Evolutionary conservation across 2,888 invertebrate genomes (phyloP), one percentile per base, ranked within the genome.

Genomic region (Morpho helenor): DNA sequence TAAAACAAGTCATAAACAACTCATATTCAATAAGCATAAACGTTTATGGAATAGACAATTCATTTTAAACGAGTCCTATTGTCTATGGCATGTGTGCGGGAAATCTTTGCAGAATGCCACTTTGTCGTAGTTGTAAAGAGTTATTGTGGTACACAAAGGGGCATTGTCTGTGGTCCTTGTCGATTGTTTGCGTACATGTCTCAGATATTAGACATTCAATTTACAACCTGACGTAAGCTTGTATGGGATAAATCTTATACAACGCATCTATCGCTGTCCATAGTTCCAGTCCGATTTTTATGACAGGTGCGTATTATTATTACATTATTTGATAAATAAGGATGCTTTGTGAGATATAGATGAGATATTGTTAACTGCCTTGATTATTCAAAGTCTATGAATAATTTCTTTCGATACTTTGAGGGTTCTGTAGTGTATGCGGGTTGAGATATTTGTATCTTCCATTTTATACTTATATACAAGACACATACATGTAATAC

Each of bases 71-170:
- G 57, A 61, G 66, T 69, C 69, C 72, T 67, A 62, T 62, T 61
- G 63, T 68, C 67, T 57, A 49, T 56, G 56, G 66, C 67, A 66
- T 68, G 67, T 80, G 79, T 81, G 79, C 73, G 80, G 84, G 75
- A 85, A 85, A 87, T 86, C 86, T 82, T 80, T 79, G 83, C 84
- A 76, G 75, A 81, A 82, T 77, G 73, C 74, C 76, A 80, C 80
- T 81, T 82, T 83, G 84, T 84, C 79, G 77, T 74, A 73, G 71
- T 69, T 74, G 81, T 84, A 84, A 84, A 80, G 82, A 79, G 75
- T 76, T 78, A 82, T 83, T 86, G 81, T 81, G 58, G 66, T 39
- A 61, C 64, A 84, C 82, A 86, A 84, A 86, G 84, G 66, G 53
- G 64, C 74, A 83, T 85, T 87, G 82, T 87, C 67, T 68, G 49